Percentiles rank a stretch among this genome's conserved stretches.
These are phyloP conservation scores for Anguilla marmorata DNA, from an alignment of 2,797 vertebrate genomes.

Conservation along the genomic window DNA sequence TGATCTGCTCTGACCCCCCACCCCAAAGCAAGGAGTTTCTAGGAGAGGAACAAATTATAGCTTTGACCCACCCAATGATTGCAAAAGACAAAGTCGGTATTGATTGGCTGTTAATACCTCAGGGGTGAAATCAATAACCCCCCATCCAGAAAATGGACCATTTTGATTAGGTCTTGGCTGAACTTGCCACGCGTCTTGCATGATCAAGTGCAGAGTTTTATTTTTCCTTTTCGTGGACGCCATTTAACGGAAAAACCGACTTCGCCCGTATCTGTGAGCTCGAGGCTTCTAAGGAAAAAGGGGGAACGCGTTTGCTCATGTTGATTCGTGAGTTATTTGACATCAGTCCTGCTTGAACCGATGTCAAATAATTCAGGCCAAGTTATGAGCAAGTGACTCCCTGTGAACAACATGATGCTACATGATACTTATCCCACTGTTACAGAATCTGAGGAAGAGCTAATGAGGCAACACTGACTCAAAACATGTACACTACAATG, in stretches of 20 bases:
- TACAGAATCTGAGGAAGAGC: not conserved
- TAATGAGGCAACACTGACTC: not conserved
- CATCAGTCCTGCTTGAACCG: not conserved
- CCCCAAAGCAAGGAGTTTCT: not conserved
- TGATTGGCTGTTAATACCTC: conserved; percentile 36
- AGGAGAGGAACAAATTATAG: conserved; percentile 31
- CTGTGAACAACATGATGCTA: not conserved
- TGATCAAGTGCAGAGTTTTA: conserved; percentile 8
- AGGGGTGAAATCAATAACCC: conserved; percentile 29
- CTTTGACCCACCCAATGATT: conserved; percentile 16
- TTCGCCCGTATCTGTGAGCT: not conserved
- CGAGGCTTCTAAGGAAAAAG: not conserved
- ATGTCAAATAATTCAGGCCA: not conserved
- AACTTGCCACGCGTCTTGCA: conserved; percentile 23
- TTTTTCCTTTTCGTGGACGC: not conserved
- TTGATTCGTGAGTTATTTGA: conserved; percentile 11
- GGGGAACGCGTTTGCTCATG: not conserved
- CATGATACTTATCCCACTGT: not conserved
- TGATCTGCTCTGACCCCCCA: not conserved
- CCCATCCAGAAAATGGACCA: conserved; percentile 18
- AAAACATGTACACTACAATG: not conserved
- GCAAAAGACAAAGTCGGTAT: conserved; percentile 34
- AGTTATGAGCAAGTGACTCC: not conserved
- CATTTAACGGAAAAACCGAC: not conserved
- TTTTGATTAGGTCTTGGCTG: conserved; percentile 31